Evolutionary conservation across 1,140 invertebrate genomes (phyloP).

Genomic region (Araneus ventricosus): DNA sequence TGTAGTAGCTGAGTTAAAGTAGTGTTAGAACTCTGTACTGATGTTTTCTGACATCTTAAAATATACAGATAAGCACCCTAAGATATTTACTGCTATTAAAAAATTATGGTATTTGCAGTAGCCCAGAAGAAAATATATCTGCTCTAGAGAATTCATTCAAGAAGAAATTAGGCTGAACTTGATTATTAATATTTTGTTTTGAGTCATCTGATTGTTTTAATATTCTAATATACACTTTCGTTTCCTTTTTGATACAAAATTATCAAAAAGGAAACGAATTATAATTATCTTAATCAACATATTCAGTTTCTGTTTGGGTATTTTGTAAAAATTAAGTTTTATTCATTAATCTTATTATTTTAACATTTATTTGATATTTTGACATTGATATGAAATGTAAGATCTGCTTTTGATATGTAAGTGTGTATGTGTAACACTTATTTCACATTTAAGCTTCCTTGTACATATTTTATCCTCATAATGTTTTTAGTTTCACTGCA

Average conservation of each 20-base stretch:
- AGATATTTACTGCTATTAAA: no score
- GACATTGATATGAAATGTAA: neutral
- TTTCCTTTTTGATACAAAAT: no score
- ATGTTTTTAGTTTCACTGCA: conserved; percentile 50
- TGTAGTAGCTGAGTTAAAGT: no score
- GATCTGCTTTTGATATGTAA: conserved; percentile 25
- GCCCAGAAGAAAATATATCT: no score
- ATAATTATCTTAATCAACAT: neutral
- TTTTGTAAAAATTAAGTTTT: neutral
- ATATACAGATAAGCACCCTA: no score
- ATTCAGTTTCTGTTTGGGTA: neutral
- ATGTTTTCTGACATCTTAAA: no score
- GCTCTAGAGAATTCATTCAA: neutral
- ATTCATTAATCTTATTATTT: neutral
- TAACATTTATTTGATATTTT: neutral
- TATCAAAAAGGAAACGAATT: no score
- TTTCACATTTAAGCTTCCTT: conserved; percentile 33
- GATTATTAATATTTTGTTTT: neutral
- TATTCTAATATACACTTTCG: no score
- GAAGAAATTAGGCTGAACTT: neutral
- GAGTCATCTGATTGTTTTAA: neutral
- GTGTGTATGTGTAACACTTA: neutral
- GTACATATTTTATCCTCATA: conserved; percentile 43
- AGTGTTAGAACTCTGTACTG: no score
- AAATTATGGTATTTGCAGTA: no score